phyloP scores from a whole-genome alignment of 2,113 vertebrate genomes.

The Ovis aries region DNA sequence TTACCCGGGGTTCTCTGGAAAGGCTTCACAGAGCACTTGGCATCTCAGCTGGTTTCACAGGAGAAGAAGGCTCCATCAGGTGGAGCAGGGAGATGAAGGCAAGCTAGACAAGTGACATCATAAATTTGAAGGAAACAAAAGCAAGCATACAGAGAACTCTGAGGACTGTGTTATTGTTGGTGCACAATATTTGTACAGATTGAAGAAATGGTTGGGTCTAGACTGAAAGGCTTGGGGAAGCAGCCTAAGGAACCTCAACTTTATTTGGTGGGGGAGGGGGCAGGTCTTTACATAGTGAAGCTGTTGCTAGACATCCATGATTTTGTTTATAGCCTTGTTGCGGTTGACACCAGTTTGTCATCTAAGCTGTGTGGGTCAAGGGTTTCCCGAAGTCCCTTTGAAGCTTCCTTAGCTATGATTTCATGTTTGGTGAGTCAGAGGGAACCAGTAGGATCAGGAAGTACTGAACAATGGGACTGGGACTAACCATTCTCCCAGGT shows the following conservation, averaged over 20 bases:
- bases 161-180: not conserved
- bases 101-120: not conserved
- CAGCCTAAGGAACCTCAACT: not conserved
- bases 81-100: not conserved
- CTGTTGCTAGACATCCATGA: not conserved
- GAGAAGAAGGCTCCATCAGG: not conserved
- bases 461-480: conserved; percentile 59
- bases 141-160: not conserved
- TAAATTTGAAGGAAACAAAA: not conserved
- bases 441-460: conserved; percentile 60
- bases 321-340: not conserved
- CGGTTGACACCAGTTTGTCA: not conserved
- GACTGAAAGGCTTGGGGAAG: not conserved
- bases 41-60: not conserved
- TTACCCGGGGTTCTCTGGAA: not conserved
- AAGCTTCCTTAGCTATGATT: conserved; percentile 63
- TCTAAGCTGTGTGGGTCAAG: conserved; percentile 27
- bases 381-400: conserved; percentile 38
- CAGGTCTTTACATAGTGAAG: not conserved
- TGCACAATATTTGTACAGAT: not conserved
- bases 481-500: conserved; percentile 60
- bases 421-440: conserved; percentile 65
- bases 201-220: not conserved
- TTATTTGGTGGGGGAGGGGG: not conserved
- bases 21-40: not conserved